Evolutionary conservation across 64 coral and sea anemone genomes (phyloP).

Genomic region (Orbicella faveolata): DNA sequence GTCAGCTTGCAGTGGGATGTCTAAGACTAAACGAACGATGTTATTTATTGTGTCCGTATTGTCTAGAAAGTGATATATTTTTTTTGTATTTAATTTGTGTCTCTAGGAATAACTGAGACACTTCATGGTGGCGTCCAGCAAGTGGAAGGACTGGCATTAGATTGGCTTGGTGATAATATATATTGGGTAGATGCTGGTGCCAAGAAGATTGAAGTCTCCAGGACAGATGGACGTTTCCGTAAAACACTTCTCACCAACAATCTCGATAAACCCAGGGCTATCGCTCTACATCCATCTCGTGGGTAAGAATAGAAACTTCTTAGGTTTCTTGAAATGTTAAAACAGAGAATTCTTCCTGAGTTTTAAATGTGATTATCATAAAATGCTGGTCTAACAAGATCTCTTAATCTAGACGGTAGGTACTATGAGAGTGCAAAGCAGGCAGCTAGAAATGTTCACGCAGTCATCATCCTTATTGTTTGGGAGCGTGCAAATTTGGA

Average conservation of each 20-base stretch:
- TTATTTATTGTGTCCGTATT: no score
- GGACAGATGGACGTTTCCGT: constrained; percentile 82
- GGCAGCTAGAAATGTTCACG: no score
- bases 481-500: no score
- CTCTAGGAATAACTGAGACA: constrained; percentile 59
- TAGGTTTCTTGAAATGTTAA: no score
- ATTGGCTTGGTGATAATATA: constrained; percentile 89
- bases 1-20: no score
- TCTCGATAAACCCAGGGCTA: constrained; percentile 83
- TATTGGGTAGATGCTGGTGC: constrained; percentile 92
- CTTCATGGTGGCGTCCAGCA: constrained; percentile 66
- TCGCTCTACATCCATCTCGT: constrained; percentile 62
- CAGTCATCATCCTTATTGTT: no score
- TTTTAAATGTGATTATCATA: no score
- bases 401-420: no score
- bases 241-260: constrained; percentile 58
- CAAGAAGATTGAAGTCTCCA: constrained; percentile 94
- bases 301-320: not conserved
- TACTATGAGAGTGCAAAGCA: no score
- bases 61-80: not conserved
- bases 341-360: no score
- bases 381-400: no score
- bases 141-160: constrained; percentile 87
- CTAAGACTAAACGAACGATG: no score
- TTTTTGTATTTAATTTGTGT: not conserved